Percentiles rank a stretch among this genome's conserved stretches.
Evolutionary conservation across 2,888 invertebrate species (phyloP).

Genomic region (Drosophila atroscutellata): DNA sequence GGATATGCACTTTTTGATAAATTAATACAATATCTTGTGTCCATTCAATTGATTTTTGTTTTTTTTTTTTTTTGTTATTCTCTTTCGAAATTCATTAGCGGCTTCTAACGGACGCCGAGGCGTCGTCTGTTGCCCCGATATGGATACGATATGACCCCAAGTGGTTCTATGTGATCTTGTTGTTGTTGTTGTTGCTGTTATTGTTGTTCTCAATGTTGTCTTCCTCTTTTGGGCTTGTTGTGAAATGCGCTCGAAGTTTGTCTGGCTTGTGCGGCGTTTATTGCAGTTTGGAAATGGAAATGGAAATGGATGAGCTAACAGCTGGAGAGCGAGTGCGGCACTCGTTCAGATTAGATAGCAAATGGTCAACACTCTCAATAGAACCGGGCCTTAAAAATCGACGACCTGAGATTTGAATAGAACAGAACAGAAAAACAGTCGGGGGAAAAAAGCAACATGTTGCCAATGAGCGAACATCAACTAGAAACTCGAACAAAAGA

Average conservation of each 20-base stretch:
- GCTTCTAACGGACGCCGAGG: constrained; percentile 60
- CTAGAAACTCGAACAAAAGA: constrained; percentile 36
- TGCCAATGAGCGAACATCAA: constrained; percentile 54
- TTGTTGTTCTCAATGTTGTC: background rate
- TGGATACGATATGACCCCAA: constrained; percentile 44
- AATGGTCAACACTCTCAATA: constrained; percentile 59
- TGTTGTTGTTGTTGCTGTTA: background rate
- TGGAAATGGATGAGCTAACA: constrained; percentile 75
- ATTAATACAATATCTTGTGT: constrained; percentile 73
- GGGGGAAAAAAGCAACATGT: constrained; percentile 33
- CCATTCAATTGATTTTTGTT: constrained; percentile 71
- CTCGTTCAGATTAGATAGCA: constrained; percentile 73
- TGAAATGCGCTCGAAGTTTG: constrained; percentile 48
- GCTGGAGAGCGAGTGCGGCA: constrained; percentile 75
- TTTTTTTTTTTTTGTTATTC: constrained; percentile 1
- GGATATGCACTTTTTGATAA: constrained; percentile 70
- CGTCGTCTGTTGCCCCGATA: constrained; percentile 46
- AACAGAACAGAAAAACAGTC: constrained; percentile 3
- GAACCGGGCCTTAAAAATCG: constrained; percentile 6
- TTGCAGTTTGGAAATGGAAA: constrained; percentile 60
- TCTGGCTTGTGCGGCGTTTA: constrained; percentile 45
- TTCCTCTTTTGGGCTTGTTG: constrained; percentile 33
- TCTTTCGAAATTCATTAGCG: constrained; percentile 72
- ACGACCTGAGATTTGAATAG: constrained; percentile 23
- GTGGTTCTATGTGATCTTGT: constrained; percentile 25